Percentiles rank a stretch among this genome's conserved stretches.
phyloP scores from a whole-genome alignment of 2,113 vertebrate species.

The Opisthocomus hoazin region DNA sequence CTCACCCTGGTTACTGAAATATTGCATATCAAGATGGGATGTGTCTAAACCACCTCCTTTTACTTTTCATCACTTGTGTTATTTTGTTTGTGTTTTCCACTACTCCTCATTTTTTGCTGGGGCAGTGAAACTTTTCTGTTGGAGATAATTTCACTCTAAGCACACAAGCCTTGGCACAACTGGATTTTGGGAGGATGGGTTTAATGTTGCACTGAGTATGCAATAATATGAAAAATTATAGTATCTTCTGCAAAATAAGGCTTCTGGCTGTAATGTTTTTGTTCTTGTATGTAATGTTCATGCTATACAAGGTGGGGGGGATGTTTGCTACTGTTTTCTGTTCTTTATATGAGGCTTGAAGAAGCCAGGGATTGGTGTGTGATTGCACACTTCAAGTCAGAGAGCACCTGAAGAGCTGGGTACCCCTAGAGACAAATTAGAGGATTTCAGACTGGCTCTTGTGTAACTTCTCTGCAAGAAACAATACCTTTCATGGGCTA shows the following conservation, averaged over 20 bases:
- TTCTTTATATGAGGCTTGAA: not conserved
- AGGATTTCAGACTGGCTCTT: not conserved
- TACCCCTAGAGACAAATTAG: not conserved
- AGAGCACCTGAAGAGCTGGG: constrained; percentile 5
- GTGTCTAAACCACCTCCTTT: constrained; percentile 7
- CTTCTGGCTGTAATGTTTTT: not conserved
- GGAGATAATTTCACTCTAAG: not conserved
- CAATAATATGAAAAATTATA: not conserved
- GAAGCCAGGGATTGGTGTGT: not conserved
- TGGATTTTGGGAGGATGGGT: not conserved
- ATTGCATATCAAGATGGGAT: not conserved
- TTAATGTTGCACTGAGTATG: not conserved
- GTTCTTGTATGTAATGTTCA: not conserved
- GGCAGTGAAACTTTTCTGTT: not conserved
- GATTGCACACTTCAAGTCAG: not conserved
- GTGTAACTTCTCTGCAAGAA: not conserved
- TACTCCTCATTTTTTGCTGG: not conserved
- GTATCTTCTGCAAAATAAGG: not conserved
- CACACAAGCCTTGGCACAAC: not conserved
- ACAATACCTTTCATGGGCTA: not conserved
- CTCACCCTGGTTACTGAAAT: not conserved
- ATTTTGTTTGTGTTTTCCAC: not conserved
- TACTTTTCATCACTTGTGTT: constrained; percentile 9
- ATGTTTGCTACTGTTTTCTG: not conserved
- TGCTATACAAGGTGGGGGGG: not conserved